Evolutionary conservation across 2,888 invertebrate genomes (phyloP), one percentile per base, ranked within the genome.

Genomic region (Gonocerus acuteangulatus): DNA sequence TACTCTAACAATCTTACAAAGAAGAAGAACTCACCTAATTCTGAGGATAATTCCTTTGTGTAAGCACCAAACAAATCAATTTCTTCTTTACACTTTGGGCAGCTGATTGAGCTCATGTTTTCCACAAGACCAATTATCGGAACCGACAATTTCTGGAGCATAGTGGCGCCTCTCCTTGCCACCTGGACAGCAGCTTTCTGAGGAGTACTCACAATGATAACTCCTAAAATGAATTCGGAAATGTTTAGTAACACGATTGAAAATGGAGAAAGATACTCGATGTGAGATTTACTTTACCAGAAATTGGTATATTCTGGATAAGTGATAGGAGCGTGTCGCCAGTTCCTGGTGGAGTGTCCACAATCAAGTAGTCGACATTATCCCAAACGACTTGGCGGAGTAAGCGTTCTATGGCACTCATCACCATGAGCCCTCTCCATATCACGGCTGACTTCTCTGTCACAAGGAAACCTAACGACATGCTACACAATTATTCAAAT

Each of bases 331-430:
- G 94, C 0, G 93, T 90, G 74, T 96, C 96, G 0, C 96, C 96
- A 0, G 96, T 96, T 32, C 96, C 96, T 0, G 96, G 96, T 2
- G 96, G 96, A 69, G 95, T 95, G 75, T 96, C 96, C 0, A 96
- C 81, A 15, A 97, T 78, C 61, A 96, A 80, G 72, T 88, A 86
- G 77, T 96, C 94, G 56, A 93, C 77, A 0, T 86, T 83, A 2
- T 83, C 86, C 96, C 96, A 96, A 34, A 82, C 80, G n/a, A 94
- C 91, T 68, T 91, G 87, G 66, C 87, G 79, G 27, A 95, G 78
- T 22, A 96, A 76, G 68, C 87, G 84, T 68, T 95, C 87, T 61
- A 96, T 74, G 0, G 95, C 95, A 66, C 89, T 90, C 95, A 95
- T 96, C 56, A 96, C 95, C 86, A 96, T 89, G 18, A 95, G 81